Evolutionary conservation across 2,113 vertebrate species (phyloP), one percentile per base, ranked within the genome.

Genomic region (Oncorhynchus keta): DNA sequence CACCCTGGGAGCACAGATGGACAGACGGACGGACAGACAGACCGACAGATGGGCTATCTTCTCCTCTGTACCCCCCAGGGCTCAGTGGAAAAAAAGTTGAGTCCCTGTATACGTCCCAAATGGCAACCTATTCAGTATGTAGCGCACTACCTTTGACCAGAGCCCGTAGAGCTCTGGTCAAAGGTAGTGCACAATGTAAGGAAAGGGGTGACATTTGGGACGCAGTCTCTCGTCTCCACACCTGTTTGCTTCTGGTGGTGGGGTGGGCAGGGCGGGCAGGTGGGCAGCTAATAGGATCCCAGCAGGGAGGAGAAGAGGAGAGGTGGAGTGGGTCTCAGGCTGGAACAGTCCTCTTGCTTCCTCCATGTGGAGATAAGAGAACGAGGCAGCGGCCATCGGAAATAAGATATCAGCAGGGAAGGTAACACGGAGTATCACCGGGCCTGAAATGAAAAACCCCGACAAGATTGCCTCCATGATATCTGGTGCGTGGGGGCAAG

Each of bases 331-430:
- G 20, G 66, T 11, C 62, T 22, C 9, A 11, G 39, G 39, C 62
- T 22, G 55, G 3, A 57, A 20, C 55, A 20, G 14, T 6, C 55
- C 55, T 90, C 83, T 90, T 86, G 89, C 90, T 90, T 90, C 87
- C 88, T 89, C 83, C 67, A 68, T 65, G 75, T 64, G 85, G 86
- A 89, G 87, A 90, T 90, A 89, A 87, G 76, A 72, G 80, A 81
- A 78, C 79, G 74, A 76, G 85, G 79, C 22, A 89, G 85, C 86
- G 88, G 72, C 86, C 77, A 79, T 85, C 90, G 86, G 86, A 90
- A 90, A 92, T 92, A 74, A 88, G 86, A 90, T 89, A 83, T 84
- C 86, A 85, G 89, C 73, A 67, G 83, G 86, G 75, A 79, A 66
- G 83, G 74, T 70, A 2, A 71, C 82, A 62, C n/a, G 1, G 59